Percentiles rank a stretch among this genome's conserved stretches.
Evolutionary conservation across 2,888 invertebrate genomes (phyloP).

Genomic region (Aphelenchoides bicaudatus): DNA sequence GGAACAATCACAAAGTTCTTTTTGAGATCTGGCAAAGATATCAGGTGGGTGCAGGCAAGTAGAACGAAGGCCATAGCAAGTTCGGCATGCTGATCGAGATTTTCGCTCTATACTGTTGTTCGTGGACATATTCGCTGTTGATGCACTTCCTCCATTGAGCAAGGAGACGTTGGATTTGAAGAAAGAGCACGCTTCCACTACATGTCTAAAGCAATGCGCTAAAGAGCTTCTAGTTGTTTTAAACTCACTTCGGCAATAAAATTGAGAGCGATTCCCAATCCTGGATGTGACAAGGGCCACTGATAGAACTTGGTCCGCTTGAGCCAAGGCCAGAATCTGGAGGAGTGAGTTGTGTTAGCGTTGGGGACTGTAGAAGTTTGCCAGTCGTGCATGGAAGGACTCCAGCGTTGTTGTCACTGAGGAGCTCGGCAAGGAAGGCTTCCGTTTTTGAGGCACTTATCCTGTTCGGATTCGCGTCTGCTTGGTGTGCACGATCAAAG

Average conservation of each 20-base stretch:
- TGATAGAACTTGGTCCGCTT: conserved; percentile 23
- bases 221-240: conserved; percentile 6
- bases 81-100: conserved; percentile 39
- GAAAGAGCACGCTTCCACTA: conserved; percentile 60
- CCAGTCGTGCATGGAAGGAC: conserved; percentile 4
- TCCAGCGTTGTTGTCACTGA: not conserved
- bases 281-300: conserved; percentile 69
- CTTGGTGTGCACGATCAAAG: conserved; percentile 24
- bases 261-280: conserved; percentile 91
- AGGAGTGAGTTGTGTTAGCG: not conserved
- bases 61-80: conserved; percentile 46
- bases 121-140: too few relatives aligned
- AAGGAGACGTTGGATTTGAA: conserved; percentile 57
- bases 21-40: conserved; percentile 44
- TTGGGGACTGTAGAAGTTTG: conserved; percentile 5
- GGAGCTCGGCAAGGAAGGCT: conserved; percentile 1
- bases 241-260: conserved; percentile 71
- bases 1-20: conserved; percentile 44
- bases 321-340: conserved; percentile 59
- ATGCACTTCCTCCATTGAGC: conserved; percentile 35
- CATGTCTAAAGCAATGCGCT: conserved; percentile 62
- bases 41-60: conserved; percentile 45
- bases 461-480: conserved; percentile 11
- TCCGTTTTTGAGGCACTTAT: conserved; percentile 7
- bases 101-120: conserved; percentile 27